A percentile compares a stretch with the other conserved stretches of the same genome.
Conservation (phyloP, 2,797 vertebrate genomes). For the Apodemus agrarius region DNA sequence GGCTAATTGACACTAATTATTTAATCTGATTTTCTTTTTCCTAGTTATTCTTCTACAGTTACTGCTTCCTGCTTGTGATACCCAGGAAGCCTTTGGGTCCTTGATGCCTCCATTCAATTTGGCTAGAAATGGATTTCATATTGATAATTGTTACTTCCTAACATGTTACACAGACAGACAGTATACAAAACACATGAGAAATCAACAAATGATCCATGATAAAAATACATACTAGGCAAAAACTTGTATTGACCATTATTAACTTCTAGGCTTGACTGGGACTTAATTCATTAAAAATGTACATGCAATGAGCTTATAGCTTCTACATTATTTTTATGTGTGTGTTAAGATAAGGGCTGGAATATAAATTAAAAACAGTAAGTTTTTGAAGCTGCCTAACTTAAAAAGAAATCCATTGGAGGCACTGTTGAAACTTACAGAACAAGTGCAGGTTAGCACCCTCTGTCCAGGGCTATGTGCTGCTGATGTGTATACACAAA, state of each 20-base stretch:
- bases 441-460: not conserved
- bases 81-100: slow-evolving; percentile 73
- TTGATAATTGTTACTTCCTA: slow-evolving; percentile 62
- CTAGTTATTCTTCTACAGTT: slow-evolving; percentile 86
- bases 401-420: not conserved
- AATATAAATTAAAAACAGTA: slow-evolving; percentile 42
- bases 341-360: not conserved
- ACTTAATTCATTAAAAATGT: slow-evolving; percentile 47
- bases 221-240: slow-evolving; percentile 38
- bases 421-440: not conserved
- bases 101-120: slow-evolving; percentile 10
- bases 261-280: slow-evolving; percentile 25
- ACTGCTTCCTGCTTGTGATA: slow-evolving; percentile 79
- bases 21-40: slow-evolving; percentile 99
- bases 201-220: slow-evolving; percentile 5
- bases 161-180: slow-evolving; percentile 19
- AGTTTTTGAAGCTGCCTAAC: not conserved
- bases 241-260: slow-evolving; percentile 24
- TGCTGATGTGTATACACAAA: not conserved
- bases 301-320: not conserved
- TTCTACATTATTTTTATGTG: slow-evolving; percentile 55
- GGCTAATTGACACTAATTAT: slow-evolving; percentile 99
- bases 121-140: not conserved
- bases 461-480: not conserved
- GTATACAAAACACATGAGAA: slow-evolving; percentile 57